Evolutionary conservation across 2,113 vertebrate species (phyloP).

Genomic region (Columba janthina): DNA sequence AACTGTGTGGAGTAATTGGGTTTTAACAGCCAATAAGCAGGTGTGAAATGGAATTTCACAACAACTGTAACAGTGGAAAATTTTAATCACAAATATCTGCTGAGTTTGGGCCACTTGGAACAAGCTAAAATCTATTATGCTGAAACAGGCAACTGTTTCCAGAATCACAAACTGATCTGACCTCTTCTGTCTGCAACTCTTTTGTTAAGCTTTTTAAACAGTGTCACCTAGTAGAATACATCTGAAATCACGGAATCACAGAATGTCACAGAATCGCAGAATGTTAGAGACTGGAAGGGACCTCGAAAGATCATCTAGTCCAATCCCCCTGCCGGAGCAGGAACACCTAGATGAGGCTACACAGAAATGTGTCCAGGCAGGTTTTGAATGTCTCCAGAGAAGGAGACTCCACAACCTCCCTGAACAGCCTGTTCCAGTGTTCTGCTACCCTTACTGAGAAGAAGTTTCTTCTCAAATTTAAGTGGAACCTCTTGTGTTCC

Average conservation of each 20-base stretch:
- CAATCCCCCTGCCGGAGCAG: too few species aligned
- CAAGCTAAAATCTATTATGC: background rate
- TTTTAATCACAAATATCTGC: background rate
- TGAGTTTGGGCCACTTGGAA: background rate
- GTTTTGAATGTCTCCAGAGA: too few species aligned
- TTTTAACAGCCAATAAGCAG: background rate
- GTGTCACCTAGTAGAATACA: background rate
- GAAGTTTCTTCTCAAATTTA: too few species aligned
- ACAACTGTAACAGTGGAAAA: background rate
- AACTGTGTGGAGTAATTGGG: background rate
- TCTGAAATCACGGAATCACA: background rate
- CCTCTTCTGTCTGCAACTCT: background rate
- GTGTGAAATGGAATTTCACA: background rate
- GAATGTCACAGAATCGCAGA: too few species aligned
- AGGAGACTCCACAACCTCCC: too few species aligned
- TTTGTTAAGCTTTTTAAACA: background rate
- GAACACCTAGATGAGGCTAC: too few species aligned
- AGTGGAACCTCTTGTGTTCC: too few species aligned
- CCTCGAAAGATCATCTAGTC: too few species aligned
- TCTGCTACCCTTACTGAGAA: too few species aligned
- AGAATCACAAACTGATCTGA: background rate
- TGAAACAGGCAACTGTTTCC: background rate
- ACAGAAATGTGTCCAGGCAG: too few species aligned
- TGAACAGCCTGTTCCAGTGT: too few species aligned
- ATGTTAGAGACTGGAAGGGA: too few species aligned